Base-by-base conservation (phyloP, 1,140 invertebrate genomes). In the Paralvinella palmiformis region DNA sequence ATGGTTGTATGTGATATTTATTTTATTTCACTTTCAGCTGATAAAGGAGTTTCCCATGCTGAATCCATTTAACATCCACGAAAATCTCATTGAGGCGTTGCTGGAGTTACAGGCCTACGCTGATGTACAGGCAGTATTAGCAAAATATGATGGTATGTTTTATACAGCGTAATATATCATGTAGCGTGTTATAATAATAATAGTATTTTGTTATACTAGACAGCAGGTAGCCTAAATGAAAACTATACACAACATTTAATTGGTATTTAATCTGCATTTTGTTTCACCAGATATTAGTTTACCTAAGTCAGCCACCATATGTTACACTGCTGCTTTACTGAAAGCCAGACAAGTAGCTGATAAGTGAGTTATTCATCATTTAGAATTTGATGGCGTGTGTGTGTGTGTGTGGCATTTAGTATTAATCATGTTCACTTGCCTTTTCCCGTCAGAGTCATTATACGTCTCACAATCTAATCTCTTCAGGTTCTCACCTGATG, bases 11-110 rank as follows among this genome's bases (percentile, higher is more conserved):
- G n/a, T n/a, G 55, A 33, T 13, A 33, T 33, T 15, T 57, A 13
- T 57, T 57, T 32, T 29, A 41, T 35, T 45, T 50, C 35, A 60
- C 48, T 82, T 81, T 50, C 76, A 88, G 87, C 82, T 98, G 52
- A 94, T 94, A 27, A 97, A 97, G 84, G 96, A 98, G 84, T 93
- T 95, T 72, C 90, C 91, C n/a, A 93, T 95, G 71, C 90, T 97
- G 87, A 94, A 92, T 81, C 89, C 95, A 37, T 85, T 98, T 63
- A 94, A 95, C 75, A 92, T 97, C 59, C 96, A 98, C 80, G 96
- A 99, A 83, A 99, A 98, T 84, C 83, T 99, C 45, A 92, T 98
- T 73, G 96, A 99, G 84, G 91, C 89, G 20, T 82, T 98, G 61
- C 81, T 99, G 61, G 94, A 98, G 83, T 90, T 95, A 86, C 92